Evolutionary conservation across 2,797 vertebrate species (phyloP), one percentile per base, ranked within the genome.

Genomic region (Lindbergichthys nudifrons): DNA sequence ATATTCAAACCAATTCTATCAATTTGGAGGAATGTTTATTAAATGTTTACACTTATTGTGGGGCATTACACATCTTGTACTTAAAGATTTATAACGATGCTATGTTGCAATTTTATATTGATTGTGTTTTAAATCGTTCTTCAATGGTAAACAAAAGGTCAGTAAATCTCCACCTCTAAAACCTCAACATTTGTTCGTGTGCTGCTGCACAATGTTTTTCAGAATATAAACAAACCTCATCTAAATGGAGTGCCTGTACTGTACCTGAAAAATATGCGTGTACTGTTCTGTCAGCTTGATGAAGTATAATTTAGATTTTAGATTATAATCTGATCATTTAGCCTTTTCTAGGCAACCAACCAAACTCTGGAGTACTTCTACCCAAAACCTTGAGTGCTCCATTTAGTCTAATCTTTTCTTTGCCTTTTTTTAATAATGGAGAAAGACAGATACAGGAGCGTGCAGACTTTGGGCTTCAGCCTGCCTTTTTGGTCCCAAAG

Each of bases 311-410:
- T 73, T 51, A 51, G 62, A 19, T 4, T 18, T 52, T 0, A 46
- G 54, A 51, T 65, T 75, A 13, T 79, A 66, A 73, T 81, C 70
- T 65, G 43, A 73, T 62, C 10, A 61, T 61, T 70, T 7, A n/a
- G 43, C 14, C 53, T 66, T 71, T 74, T 80, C 65, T 19, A 30
- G 70, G 58, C 56, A 64, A 39, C 12, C n/a, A 64, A 26, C 69
- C 48, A 72, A 59, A 50, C 59, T 70, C 52, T 77, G 42, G n/a
- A 42, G 32, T 0, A 0, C 19, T 70, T n/a, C 14, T 21, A 0
- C 14, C 59, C 19, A 47, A 69, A 67, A 62, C 64, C 61, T 0
- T 0, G 3, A 61, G 23, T 21, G 0, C 12, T 53, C 6, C 7
- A 10, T 57, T 42, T 47, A 26, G 15, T 57, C 23, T 46, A 18